A percentile compares a stretch with the other conserved stretches of the same genome.
Evolutionary conservation across 2,888 invertebrate species (phyloP).

Genomic region (Pocota personata): DNA sequence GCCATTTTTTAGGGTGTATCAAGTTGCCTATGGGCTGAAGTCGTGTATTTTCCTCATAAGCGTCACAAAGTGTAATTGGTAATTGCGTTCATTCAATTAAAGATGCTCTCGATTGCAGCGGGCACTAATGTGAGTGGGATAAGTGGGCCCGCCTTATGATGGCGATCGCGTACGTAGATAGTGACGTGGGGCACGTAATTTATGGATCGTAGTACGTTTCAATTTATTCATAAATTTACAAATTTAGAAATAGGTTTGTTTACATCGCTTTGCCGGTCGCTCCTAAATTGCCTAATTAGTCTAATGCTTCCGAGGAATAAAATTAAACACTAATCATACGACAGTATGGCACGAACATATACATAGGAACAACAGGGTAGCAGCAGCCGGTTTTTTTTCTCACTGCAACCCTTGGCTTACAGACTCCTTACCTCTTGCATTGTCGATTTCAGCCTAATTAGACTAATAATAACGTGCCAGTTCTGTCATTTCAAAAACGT

Average conservation of each 20-base stretch:
- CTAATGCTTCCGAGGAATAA: constrained; percentile 15
- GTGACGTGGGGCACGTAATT: constrained; percentile 41
- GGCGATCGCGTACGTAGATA: not conserved
- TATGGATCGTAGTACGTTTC: constrained; percentile 10
- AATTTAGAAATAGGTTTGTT: constrained; percentile 37
- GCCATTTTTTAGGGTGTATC: not conserved
- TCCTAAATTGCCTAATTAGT: constrained; percentile 52
- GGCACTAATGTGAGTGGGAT: not conserved
- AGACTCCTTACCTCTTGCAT: too few relatives aligned
- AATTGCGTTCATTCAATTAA: constrained; percentile 64
- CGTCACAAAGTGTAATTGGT: constrained; percentile 36
- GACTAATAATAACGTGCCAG: too few relatives aligned
- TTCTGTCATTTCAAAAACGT: too few relatives aligned
- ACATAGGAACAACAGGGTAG: not conserved
- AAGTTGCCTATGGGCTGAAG: not conserved
- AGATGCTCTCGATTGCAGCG: constrained; percentile 2
- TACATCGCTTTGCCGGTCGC: constrained; percentile 45
- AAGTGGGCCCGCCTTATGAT: not conserved
- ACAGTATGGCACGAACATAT: constrained; percentile 8
- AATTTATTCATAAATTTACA: constrained; percentile 41
- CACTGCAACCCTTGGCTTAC: too few relatives aligned
- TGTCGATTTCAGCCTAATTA: too few relatives aligned
- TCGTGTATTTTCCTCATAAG: not conserved
- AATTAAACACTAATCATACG: not conserved
- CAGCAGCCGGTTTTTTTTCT: too few relatives aligned